phyloP scores from a whole-genome alignment of 2,113 vertebrate species.

The Spizaetus ornatus region DNA sequence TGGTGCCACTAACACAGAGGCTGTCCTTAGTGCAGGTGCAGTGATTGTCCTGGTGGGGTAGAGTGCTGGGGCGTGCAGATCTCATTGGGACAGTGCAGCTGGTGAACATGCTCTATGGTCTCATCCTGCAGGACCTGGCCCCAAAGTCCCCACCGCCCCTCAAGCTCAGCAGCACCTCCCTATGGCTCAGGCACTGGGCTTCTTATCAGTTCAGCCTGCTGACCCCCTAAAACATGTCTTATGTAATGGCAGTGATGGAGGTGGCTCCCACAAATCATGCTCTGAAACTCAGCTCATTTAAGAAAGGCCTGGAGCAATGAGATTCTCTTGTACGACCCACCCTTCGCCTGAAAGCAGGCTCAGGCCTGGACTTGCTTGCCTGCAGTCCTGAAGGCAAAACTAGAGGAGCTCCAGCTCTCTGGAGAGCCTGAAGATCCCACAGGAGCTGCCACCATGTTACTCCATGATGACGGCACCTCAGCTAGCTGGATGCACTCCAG shows the following conservation, averaged over 20 bases:
- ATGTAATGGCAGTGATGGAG: background rate
- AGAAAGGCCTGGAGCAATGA: slow-evolving; percentile 27
- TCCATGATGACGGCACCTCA: background rate
- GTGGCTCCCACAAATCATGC: background rate
- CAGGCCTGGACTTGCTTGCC: slow-evolving; percentile 26
- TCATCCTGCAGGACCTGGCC: background rate
- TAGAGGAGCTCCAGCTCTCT: background rate
- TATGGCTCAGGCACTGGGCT: background rate
- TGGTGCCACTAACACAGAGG: background rate
- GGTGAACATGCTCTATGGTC: background rate
- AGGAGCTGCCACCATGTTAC: background rate
- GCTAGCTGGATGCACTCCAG: background rate
- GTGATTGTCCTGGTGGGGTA: background rate
- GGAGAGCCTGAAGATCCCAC: background rate
- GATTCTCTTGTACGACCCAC: slow-evolving; percentile 26
- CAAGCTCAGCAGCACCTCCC: background rate
- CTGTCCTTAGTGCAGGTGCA: background rate
- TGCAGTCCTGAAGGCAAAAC: background rate
- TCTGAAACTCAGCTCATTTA: background rate
- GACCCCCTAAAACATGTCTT: background rate
- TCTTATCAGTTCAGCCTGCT: background rate
- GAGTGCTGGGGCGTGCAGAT: background rate
- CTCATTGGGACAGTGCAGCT: background rate
- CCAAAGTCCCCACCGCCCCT: background rate
- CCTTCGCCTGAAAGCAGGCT: background rate